phyloP scores from a whole-genome alignment of 1,140 invertebrate genomes.

The Lordiphosa mommai region DNA sequence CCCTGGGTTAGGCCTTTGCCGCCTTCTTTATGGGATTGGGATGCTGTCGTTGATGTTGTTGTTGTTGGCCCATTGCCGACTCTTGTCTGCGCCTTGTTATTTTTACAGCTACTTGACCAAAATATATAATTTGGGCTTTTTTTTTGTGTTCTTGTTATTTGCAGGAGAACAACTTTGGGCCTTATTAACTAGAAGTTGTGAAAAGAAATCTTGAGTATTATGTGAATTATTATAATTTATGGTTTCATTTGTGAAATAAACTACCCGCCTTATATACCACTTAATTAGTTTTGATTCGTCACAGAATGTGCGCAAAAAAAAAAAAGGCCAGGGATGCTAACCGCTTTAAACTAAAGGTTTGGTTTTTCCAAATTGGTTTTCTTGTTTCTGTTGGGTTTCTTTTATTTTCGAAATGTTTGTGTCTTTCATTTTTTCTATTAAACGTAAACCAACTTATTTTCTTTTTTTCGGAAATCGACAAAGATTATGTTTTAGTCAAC shows the following conservation, averaged over 20 bases:
- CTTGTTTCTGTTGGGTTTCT: too few relatives aligned
- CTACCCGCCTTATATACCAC: neutral
- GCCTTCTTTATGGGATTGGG: conserved; percentile 10
- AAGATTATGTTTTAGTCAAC: too few relatives aligned
- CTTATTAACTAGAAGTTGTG: conserved; percentile 3
- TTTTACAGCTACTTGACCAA: conserved; percentile 50
- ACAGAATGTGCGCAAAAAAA: too few relatives aligned
- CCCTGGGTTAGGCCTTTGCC: conserved; percentile 53
- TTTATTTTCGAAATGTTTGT: too few relatives aligned
- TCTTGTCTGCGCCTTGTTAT: conserved; percentile 71
- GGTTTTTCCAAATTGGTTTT: too few relatives aligned
- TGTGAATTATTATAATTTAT: conserved; percentile 12
- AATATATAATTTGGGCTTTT: conserved; percentile 11
- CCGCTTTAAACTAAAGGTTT: too few relatives aligned
- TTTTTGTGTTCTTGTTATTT: neutral
- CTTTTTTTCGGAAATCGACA: too few relatives aligned
- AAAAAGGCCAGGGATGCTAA: too few relatives aligned
- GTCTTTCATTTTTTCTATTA: too few relatives aligned
- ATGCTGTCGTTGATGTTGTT: conserved; percentile 19
- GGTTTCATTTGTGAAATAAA: too few relatives aligned
- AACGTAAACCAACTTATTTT: too few relatives aligned
- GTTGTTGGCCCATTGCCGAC: conserved; percentile 44
- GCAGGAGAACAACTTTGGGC: neutral
- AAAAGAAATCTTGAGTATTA: conserved; percentile 9
- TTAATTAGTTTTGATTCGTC: neutral